Evolutionary conservation across 2,888 invertebrate genomes (phyloP).

Genomic region (Sympetrum striolatum): DNA sequence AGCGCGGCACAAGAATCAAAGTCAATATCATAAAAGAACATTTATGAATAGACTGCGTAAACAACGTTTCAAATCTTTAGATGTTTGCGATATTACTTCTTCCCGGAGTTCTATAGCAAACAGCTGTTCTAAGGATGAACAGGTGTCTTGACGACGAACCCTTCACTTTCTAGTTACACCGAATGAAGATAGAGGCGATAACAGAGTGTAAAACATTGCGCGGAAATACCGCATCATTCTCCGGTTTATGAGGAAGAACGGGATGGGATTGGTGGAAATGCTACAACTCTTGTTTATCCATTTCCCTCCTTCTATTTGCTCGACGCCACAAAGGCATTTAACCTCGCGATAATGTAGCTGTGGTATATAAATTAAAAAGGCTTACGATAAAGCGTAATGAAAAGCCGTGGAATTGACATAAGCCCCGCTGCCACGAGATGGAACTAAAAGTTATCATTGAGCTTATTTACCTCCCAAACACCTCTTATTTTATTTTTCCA

Average conservation of each 20-base stretch:
- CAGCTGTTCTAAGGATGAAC: background rate
- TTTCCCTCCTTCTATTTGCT: background rate
- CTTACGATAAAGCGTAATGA: too few relatives aligned
- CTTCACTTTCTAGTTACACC: background rate
- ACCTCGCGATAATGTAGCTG: too few relatives aligned
- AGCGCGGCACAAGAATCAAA: background rate
- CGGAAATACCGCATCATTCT: background rate
- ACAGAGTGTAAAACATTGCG: background rate
- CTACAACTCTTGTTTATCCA: background rate
- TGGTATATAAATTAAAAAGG: too few relatives aligned
- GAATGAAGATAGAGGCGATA: background rate
- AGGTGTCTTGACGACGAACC: background rate
- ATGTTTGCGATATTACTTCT: background rate
- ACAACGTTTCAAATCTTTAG: background rate
- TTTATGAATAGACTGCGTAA: background rate
- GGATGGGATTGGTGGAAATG: background rate
- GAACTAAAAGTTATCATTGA: too few relatives aligned
- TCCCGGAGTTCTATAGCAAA: background rate
- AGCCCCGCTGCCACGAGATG: too few relatives aligned
- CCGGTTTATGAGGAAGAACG: background rate
- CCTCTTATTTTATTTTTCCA: too few relatives aligned
- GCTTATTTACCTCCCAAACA: too few relatives aligned
- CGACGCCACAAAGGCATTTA: background rate
- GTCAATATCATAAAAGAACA: background rate
- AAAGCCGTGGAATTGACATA: too few relatives aligned